Evolutionary conservation across 2,113 vertebrate genomes (phyloP).

Genomic region (Puffinus mauretanicus): DNA sequence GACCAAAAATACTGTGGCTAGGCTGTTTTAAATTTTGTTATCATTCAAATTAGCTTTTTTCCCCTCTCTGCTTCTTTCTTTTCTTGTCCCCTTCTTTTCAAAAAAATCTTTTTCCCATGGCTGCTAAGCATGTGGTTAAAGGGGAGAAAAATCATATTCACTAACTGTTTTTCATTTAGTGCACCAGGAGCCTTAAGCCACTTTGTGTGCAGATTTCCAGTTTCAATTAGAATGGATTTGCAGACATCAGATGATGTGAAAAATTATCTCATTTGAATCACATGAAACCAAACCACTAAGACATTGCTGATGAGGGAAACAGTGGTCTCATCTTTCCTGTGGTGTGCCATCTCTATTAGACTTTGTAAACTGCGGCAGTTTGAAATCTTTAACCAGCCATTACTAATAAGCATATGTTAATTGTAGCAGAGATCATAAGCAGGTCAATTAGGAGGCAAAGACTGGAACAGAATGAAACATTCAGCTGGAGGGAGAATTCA

Average conservation of each 20-base stretch:
- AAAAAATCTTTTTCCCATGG: not conserved
- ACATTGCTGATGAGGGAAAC: slow-evolving; percentile 64
- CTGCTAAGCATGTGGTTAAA: slow-evolving; percentile 9
- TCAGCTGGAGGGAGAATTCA: slow-evolving; percentile 87
- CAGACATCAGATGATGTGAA: slow-evolving; percentile 61
- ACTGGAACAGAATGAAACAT: slow-evolving; percentile 86
- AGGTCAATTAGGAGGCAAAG: slow-evolving; percentile 91
- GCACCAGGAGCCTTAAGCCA: slow-evolving; percentile 24
- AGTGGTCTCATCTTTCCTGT: slow-evolving; percentile 72
- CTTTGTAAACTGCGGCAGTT: slow-evolving; percentile 81
- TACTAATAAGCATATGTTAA: slow-evolving; percentile 98
- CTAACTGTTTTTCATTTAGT: slow-evolving; percentile 39
- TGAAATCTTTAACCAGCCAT: slow-evolving; percentile 91
- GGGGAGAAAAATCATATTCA: slow-evolving; percentile 5
- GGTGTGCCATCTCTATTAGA: slow-evolving; percentile 80
- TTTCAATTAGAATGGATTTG: slow-evolving; percentile 63
- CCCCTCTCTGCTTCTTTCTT: not conserved
- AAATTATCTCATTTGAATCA: slow-evolving; percentile 68
- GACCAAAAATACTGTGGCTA: not conserved
- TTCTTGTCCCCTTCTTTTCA: not conserved
- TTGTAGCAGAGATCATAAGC: slow-evolving; percentile 94
- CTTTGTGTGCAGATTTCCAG: slow-evolving; percentile 44
- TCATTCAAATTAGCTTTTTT: not conserved
- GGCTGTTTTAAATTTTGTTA: not conserved
- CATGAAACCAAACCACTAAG: slow-evolving; percentile 46